These are phyloP conservation scores for Corvus moneduloides DNA, from an alignment of 2,113 vertebrate genomes.

Conservation along the genomic window DNA sequence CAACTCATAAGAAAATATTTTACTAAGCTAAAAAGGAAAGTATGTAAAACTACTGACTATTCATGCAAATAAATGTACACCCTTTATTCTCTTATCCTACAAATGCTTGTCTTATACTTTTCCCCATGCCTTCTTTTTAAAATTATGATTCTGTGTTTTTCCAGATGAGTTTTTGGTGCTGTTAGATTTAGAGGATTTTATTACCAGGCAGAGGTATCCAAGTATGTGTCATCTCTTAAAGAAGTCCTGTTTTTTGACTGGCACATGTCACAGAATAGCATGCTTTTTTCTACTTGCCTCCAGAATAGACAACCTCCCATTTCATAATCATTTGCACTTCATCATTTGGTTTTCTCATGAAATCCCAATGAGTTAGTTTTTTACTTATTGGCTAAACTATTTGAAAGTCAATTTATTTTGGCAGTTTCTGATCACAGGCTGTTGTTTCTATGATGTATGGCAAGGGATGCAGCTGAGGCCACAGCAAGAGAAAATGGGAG, in stretches of 20 bases:
- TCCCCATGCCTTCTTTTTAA: neutral
- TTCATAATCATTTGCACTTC: neutral
- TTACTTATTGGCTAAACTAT: neutral
- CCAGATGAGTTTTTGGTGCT: neutral
- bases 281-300: neutral
- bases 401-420: neutral
- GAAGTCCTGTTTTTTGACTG: neutral
- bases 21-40: neutral
- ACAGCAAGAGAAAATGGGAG: neutral
- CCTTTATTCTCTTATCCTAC: neutral
- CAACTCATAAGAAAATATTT: neutral
- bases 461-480: neutral
- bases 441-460: neutral
- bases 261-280: neutral
- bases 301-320: neutral
- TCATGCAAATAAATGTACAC: fast-evolving
- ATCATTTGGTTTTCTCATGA: neutral
- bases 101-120: neutral
- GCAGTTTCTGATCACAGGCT: neutral
- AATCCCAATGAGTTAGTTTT: neutral
- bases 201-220: neutral
- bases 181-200: neutral
- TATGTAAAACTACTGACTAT: neutral
- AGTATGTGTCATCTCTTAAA: neutral
- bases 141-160: neutral